phyloP scores from a whole-genome alignment of 2,113 vertebrate genomes.

The Dasyprocta punctata region DNA sequence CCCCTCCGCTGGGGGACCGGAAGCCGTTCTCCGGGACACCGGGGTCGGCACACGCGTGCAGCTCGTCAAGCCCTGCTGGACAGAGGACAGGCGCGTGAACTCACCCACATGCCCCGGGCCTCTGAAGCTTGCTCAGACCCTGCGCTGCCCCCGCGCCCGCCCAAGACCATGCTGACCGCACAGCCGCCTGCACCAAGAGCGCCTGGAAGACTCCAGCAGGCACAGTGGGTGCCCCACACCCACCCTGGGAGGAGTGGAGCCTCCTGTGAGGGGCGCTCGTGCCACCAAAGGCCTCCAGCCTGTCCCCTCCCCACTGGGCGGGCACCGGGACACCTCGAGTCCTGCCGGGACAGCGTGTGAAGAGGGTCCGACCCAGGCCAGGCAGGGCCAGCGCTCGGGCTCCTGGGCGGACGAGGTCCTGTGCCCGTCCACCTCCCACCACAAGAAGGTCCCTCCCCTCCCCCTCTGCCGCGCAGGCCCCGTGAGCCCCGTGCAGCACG shows the following conservation, averaged over 20 bases:
- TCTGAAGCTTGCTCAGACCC: not conserved
- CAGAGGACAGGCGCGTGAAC: constrained; percentile 47
- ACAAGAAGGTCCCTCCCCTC: not conserved
- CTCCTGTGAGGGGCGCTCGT: no score
- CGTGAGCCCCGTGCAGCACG: no score
- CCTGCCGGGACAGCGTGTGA: not conserved
- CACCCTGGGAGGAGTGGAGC: no score
- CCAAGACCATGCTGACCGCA: not conserved
- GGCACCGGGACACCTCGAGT: not conserved
- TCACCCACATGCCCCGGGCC: not conserved
- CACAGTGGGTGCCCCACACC: no score
- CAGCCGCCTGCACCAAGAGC: no score
- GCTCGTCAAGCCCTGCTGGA: constrained; percentile 86
- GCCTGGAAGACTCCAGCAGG: no score
- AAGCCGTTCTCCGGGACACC: constrained; percentile 90
- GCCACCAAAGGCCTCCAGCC: not conserved
- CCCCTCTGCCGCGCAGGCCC: not conserved
- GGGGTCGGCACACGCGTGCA: constrained; percentile 88
- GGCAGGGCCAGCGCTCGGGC: not conserved
- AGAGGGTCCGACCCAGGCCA: not conserved
- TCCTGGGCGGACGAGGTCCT: not conserved
- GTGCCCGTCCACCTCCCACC: not conserved
- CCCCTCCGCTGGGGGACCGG: constrained; percentile 86
- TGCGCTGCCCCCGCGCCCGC: rapidly evolving
- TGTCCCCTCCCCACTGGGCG: not conserved